A percentile compares a stretch with the other conserved stretches of the same genome.
These are phyloP conservation scores for Maconellicoccus hirsutus DNA, from an alignment of 1,140 invertebrate species.

Conservation along the genomic window DNA sequence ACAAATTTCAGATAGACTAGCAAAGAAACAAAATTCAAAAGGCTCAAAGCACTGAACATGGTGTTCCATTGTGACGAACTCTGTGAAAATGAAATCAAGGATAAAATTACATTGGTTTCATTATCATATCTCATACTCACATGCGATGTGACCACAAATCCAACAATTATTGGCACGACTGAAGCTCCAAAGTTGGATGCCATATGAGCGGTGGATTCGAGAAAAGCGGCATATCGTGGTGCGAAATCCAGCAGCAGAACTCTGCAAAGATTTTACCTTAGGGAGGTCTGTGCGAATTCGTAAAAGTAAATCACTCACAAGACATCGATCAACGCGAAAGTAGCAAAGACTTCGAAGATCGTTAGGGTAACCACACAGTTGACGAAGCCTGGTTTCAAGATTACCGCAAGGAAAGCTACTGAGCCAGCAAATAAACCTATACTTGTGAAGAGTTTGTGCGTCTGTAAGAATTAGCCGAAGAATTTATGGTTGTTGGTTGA, in stretches of 20 bases:
- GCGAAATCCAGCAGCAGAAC: slow-evolving; percentile 64
- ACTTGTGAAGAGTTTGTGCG: not conserved
- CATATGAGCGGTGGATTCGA: slow-evolving; percentile 98
- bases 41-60: too few species aligned
- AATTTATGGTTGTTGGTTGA: too few species aligned
- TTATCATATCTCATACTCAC: slow-evolving; percentile 13
- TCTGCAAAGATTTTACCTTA: not conserved
- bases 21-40: too few species aligned
- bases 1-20: too few species aligned
- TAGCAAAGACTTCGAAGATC: too few species aligned
- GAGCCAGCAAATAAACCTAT: not conserved
- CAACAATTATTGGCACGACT: slow-evolving; percentile 86
- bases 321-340: too few species aligned
- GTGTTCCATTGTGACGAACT: too few species aligned
- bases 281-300: too few species aligned
- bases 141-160: slow-evolving; percentile 56
- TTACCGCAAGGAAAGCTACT: not conserved
- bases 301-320: too few species aligned
- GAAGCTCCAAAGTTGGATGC: slow-evolving; percentile 94
- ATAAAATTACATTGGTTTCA: too few species aligned
- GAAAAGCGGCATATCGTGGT: slow-evolving; percentile 91
- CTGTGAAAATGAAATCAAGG: too few species aligned
- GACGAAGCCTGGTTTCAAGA: not conserved
- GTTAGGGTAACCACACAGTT: not conserved
- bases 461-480: too few species aligned